Percentiles rank a stretch among this genome's conserved stretches.
These are phyloP conservation scores for Turdus rufiventris DNA, from an alignment of 2,113 vertebrate species.

Conservation along the genomic window DNA sequence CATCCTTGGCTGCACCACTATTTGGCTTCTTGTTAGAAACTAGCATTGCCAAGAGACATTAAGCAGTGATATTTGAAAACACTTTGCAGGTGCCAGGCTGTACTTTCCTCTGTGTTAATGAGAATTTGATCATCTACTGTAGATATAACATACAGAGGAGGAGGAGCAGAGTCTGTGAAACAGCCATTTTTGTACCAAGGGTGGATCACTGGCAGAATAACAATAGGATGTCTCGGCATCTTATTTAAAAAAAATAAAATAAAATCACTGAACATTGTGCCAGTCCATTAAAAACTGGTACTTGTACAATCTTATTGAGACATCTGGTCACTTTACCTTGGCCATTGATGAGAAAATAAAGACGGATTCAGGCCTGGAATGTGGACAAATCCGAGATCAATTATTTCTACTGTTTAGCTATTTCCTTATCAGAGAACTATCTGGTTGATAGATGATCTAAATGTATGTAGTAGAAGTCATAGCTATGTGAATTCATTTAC, in stretches of 20 bases:
- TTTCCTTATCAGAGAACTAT: not conserved
- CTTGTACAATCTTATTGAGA: conserved; percentile 17
- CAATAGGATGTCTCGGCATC: not conserved
- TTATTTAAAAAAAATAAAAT: not conserved
- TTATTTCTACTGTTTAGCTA: not conserved
- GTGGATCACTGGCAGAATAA: not conserved
- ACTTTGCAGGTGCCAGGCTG: conserved; percentile 58
- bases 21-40: conserved; percentile 33
- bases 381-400: not conserved
- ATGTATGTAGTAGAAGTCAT: not conserved
- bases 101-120: conserved; percentile 51
- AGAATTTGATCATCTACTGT: conserved; percentile 59
- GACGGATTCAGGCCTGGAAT: not conserved
- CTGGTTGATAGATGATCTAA: not conserved
- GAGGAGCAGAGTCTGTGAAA: not conserved
- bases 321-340: conserved; percentile 45
- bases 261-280: not conserved
- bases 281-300: conserved; percentile 36
- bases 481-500: not conserved
- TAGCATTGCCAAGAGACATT: conserved; percentile 55
- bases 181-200: not conserved
- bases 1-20: conserved; percentile 25
- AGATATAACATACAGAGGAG: not conserved
- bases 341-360: conserved; percentile 19
- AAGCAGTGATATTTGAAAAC: conserved; percentile 63